A percentile compares a stretch with the other conserved stretches of the same genome.
Evolutionary conservation across 2,888 invertebrate species (phyloP).

Genomic region (Coremacera marginata): DNA sequence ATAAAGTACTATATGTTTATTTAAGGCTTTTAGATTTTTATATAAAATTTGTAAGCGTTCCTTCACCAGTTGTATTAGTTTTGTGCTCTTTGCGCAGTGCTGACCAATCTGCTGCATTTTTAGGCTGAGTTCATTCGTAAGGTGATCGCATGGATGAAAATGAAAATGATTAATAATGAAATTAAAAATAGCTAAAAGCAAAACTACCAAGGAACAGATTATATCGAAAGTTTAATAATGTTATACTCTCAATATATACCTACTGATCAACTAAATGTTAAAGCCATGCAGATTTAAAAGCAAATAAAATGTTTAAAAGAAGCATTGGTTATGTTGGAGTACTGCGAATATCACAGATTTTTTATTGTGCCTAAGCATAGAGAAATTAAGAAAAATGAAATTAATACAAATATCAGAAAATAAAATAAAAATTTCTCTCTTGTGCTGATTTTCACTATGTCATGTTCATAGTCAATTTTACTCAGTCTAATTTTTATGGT

Average conservation of each 20-base stretch:
- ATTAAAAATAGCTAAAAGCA: neutral
- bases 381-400: neutral
- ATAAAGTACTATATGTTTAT: neutral
- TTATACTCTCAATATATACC: neutral
- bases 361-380: neutral
- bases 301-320: neutral
- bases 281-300: neutral
- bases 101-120: neutral
- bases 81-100: neutral
- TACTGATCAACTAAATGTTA: no score
- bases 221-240: neutral
- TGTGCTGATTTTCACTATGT: no score
- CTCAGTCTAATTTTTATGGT: no score
- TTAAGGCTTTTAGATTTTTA: neutral
- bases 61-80: constrained; percentile 18
- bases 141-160: constrained; percentile 19
- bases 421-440: no score
- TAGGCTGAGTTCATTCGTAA: neutral
- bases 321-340: neutral
- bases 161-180: constrained; percentile 20
- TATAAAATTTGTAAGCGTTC: neutral
- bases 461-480: no score
- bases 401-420: no score
- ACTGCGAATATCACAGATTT: no score
- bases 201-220: neutral